Evolutionary conservation across 2,113 vertebrate species (phyloP), one percentile per base, ranked within the genome.

Genomic region (Xiphophorus couchianus): DNA sequence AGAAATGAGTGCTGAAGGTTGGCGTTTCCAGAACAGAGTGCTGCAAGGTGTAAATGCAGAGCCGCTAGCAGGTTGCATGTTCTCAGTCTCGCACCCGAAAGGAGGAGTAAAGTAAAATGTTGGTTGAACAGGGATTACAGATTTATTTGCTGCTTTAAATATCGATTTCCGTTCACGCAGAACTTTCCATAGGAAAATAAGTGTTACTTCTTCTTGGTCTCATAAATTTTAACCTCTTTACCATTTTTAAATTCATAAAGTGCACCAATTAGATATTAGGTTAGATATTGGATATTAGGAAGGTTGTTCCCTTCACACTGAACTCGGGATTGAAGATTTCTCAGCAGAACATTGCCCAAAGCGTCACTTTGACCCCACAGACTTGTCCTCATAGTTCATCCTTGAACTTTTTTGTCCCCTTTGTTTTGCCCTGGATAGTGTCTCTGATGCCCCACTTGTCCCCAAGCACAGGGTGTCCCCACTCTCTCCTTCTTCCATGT

Each of bases 71-170:
- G 85, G 74, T 69, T 72, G 65, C 66, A 70, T 89, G 91, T 91
- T 90, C 85, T 85, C 90, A 89, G 85, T 91, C 84, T 93, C 86
- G 77, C 90, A 85, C 88, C 82, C 82, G 30, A 35, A 76, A 76
- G 68, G 70, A 74, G 74, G 78, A 78, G 76, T 64, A 29, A 79
- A 73, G 69, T 73, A 73, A 73, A 77, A 73, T 54, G 78, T 65
- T 78, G 69, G 76, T 15, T 63, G 67, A 78, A 74, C 77, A 48
- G 71, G 31, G 76, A 76, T 73, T 78, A 81, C 63, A 31, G 69
- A 62, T 61, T 11, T 5, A 19, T 60, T 17, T 44, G 15, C 29
- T 63, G 28, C 39, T 69, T 27, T 65, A 37, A 30, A 1, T 28
- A 14, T 73, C 74, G 2, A 15, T n/a, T 28, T 68, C 76, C 19